phyloP scores from a whole-genome alignment of 2,113 vertebrate genomes.

The Rhynchomys soricoides region DNA sequence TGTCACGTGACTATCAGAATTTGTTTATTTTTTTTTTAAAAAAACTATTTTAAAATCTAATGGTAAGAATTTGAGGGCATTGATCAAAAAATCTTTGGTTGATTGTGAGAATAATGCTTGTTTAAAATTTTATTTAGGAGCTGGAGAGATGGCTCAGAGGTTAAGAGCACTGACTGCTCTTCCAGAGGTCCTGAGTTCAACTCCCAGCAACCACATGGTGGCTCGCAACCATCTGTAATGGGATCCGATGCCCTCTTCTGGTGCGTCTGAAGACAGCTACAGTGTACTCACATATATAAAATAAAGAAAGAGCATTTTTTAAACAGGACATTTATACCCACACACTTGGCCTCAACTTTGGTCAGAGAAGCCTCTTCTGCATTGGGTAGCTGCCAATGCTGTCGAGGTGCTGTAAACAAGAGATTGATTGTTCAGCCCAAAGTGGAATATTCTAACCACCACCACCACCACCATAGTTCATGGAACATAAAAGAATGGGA shows the following conservation, averaged over 20 bases:
- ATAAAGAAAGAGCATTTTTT: too few relatives aligned
- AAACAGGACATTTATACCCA: background rate
- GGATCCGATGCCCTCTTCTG: too few relatives aligned
- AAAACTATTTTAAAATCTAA: background rate
- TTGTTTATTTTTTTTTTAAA: background rate
- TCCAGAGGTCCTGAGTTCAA: too few relatives aligned
- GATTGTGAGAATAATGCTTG: background rate
- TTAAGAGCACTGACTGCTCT: too few relatives aligned
- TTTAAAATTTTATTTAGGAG: background rate
- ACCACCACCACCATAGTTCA: background rate
- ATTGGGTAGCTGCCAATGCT: background rate
- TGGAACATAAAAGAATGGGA: background rate
- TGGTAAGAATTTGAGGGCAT: background rate
- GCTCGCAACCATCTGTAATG: too few relatives aligned
- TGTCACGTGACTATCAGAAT: background rate
- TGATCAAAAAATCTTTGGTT: conserved; percentile 7
- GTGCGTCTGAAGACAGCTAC: too few relatives aligned
- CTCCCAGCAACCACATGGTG: too few relatives aligned
- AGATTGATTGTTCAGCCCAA: background rate
- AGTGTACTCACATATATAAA: too few relatives aligned
- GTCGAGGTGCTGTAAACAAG: background rate
- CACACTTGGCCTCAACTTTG: background rate
- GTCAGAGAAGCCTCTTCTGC: background rate
- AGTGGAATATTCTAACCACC: background rate
- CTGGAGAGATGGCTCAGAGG: too few relatives aligned